A percentile compares a stretch with the other conserved stretches of the same genome.
Conservation (phyloP, 2,113 vertebrate species). For the Trochalopteron elliotii region DNA sequence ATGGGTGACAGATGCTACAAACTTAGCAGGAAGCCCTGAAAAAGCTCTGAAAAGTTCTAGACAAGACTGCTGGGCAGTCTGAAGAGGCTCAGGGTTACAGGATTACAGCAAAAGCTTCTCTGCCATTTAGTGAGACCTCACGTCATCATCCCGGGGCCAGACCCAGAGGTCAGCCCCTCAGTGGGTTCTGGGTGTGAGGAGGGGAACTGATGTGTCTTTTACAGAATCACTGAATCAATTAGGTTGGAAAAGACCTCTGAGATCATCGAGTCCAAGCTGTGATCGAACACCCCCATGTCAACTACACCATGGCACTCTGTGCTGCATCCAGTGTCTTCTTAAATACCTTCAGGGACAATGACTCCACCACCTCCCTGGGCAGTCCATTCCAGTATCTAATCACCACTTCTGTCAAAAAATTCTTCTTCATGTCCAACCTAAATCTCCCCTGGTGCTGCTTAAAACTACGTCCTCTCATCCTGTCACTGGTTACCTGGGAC, state of each 20-base stretch:
- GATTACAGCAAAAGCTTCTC: neutral
- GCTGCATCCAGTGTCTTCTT: neutral
- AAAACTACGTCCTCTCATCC: neutral
- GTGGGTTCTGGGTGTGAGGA: neutral
- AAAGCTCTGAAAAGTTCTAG: neutral
- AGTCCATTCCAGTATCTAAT: neutral
- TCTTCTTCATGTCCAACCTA: neutral
- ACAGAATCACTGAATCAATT: neutral
- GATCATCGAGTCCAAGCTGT: rapidly evolving
- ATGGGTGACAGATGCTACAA: rapidly evolving
- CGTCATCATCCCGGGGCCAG: rapidly evolving
- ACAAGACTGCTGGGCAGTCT: neutral
- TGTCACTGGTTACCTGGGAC: neutral
- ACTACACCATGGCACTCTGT: neutral
- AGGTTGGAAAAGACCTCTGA: neutral
- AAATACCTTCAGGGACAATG: neutral
- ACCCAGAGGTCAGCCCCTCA: rapidly evolving
- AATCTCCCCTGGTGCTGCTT: neutral
- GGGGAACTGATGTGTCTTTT: neutral
- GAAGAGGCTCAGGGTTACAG: neutral
- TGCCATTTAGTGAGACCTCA: neutral
- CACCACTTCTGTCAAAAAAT: neutral
- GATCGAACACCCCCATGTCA: neutral
- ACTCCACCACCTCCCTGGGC: neutral
- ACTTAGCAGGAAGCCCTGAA: neutral